Conservation (phyloP, 2,888 invertebrate species). For the Teleiodes luculella region DNA sequence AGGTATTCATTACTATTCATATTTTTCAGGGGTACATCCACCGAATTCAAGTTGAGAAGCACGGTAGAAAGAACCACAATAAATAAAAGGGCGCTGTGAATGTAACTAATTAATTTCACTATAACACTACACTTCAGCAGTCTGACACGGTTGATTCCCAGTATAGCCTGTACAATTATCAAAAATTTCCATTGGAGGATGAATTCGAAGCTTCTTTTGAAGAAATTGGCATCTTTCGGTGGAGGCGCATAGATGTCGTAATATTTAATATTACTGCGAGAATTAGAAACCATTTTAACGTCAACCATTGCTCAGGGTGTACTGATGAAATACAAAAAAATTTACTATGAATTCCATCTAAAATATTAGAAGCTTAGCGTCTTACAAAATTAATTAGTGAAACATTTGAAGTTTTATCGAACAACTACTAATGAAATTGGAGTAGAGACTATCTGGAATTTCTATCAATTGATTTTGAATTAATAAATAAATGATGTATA, state of each 20-base stretch:
- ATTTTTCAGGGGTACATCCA: background rate
- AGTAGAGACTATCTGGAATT: too few relatives aligned
- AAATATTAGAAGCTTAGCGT: too few relatives aligned
- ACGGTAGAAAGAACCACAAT: constrained; percentile 23
- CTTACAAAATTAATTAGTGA: too few relatives aligned
- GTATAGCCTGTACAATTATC: constrained; percentile 29
- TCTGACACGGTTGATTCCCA: constrained; percentile 43
- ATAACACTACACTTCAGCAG: constrained; percentile 33
- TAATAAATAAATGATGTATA: too few relatives aligned
- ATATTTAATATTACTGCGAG: constrained; percentile 40
- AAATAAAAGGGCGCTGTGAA: constrained; percentile 27
- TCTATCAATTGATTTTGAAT: too few relatives aligned
- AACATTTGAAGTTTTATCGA: too few relatives aligned
- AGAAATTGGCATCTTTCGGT: constrained; percentile 30
- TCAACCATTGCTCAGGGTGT: too few relatives aligned
- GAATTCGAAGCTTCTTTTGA: constrained; percentile 21
- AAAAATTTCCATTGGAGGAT: constrained; percentile 32
- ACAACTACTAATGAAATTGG: too few relatives aligned
- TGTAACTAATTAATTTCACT: constrained; percentile 24
- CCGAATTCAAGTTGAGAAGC: background rate
- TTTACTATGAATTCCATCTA: too few relatives aligned
- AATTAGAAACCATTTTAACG: constrained; percentile 30
- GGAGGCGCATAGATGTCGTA: constrained; percentile 18
- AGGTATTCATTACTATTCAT: background rate
- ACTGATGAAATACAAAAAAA: background rate